Evolutionary conservation across 2,113 vertebrate genomes (phyloP).

Genomic region (Toxotes chatareus): DNA sequence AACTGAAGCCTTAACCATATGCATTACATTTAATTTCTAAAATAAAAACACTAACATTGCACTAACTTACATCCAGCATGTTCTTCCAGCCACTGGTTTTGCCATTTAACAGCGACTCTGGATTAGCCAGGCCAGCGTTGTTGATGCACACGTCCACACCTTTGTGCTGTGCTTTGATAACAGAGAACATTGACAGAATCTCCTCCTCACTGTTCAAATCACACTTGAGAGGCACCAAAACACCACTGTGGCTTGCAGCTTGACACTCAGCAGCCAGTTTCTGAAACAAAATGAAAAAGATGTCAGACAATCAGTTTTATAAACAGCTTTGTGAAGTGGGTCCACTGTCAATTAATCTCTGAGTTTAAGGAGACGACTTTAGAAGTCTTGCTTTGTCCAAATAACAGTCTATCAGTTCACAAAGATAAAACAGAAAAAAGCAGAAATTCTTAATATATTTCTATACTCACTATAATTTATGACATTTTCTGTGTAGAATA

Average conservation of each 20-base stretch:
- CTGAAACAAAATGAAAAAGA: constrained; percentile 66
- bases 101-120: constrained; percentile 87
- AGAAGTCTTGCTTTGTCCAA: too few species aligned
- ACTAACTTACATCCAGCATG: constrained; percentile 92
- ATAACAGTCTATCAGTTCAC: too few species aligned
- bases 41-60: neutral
- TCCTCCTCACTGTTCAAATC: constrained; percentile 90
- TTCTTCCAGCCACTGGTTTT: constrained; percentile 88
- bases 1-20: too few species aligned
- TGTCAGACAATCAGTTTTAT: neutral
- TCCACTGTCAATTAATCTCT: neutral
- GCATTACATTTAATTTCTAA: neutral
- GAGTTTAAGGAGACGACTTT: too few species aligned
- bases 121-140: constrained; percentile 89
- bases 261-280: constrained; percentile 89
- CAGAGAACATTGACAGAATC: constrained; percentile 91
- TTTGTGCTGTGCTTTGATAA: constrained; percentile 85
- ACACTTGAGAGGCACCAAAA: constrained; percentile 89
- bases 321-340: neutral
- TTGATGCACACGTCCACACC: constrained; percentile 94
- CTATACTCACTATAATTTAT: too few species aligned
- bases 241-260: constrained; percentile 85
- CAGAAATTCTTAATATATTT: too few species aligned
- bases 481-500: neutral
- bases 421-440: too few species aligned